These are phyloP conservation scores for Euglossa dilemma DNA, from an alignment of 1,140 invertebrate species.

Conservation along the genomic window DNA sequence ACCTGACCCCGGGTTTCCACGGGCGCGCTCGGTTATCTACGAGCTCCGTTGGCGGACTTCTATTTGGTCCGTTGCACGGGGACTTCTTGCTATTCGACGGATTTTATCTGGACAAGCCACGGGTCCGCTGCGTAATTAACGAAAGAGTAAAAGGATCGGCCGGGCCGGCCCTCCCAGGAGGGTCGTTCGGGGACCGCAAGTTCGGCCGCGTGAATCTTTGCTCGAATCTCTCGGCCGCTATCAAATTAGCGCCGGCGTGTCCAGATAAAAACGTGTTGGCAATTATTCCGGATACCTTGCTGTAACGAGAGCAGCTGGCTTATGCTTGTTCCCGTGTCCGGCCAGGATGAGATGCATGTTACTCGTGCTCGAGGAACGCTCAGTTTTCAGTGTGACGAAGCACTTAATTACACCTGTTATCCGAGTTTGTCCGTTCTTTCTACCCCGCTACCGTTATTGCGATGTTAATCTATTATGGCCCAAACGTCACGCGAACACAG, in stretches of 20 bases:
- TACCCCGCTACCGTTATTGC: too few species aligned
- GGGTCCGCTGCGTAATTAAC: constrained; percentile 29
- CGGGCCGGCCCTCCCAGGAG: constrained; percentile 13
- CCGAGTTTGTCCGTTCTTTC: too few species aligned
- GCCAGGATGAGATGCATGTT: background rate
- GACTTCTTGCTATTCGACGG: constrained; percentile 64
- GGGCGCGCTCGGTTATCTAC: constrained; percentile 56
- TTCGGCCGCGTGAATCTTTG: background rate
- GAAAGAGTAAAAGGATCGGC: constrained; percentile 13
- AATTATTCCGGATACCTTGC: constrained; percentile 13
- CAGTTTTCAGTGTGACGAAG: background rate
- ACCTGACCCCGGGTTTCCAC: constrained; percentile 35
- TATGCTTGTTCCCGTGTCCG: background rate
- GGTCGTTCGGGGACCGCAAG: background rate
- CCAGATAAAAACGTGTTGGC: constrained; percentile 43
- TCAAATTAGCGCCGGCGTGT: constrained; percentile 38
- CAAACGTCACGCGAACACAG: too few species aligned
- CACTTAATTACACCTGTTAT: too few species aligned
- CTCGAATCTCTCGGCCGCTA: constrained; percentile 30
- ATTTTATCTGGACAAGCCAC: constrained; percentile 51
- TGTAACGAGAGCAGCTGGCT: constrained; percentile 2
- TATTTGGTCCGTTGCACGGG: constrained; percentile 37
- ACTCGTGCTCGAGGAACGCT: background rate
- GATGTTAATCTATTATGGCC: too few species aligned
- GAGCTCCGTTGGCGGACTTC: constrained; percentile 26